Conservation (phyloP, 2,888 invertebrate genomes). For the Lasioglossum marginatum region DNA sequence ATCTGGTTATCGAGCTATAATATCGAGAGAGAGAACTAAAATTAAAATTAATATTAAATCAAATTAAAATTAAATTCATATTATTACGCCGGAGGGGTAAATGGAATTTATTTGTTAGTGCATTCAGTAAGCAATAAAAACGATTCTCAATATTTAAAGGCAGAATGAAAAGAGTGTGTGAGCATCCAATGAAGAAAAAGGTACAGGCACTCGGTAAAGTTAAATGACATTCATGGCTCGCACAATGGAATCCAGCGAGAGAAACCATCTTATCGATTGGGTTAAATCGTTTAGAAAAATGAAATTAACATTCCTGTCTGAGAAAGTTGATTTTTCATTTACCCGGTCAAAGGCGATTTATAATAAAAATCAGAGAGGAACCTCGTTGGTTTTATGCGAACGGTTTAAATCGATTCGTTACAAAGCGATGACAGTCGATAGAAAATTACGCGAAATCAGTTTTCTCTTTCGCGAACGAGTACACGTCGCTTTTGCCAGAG, state of each 20-base stretch:
- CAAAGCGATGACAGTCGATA: not conserved
- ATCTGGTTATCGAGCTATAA: not conserved
- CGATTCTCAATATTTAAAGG: not conserved
- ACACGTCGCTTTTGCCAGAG: not conserved
- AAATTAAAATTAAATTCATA: not conserved
- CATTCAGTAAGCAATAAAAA: not conserved
- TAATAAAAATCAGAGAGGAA: not conserved
- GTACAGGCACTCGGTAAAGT: slow-evolving; percentile 11
- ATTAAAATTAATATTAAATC: no score
- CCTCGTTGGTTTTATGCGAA: not conserved
- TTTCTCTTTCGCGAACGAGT: not conserved
- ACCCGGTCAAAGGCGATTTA: not conserved
- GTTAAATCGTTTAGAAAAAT: not conserved
- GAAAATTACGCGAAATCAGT: slow-evolving; percentile 3
- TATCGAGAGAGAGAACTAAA: not conserved
- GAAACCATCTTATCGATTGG: slow-evolving; percentile 9
- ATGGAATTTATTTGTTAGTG: not conserved
- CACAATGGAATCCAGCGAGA: not conserved
- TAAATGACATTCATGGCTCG: slow-evolving; percentile 15
- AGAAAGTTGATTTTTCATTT: slow-evolving; percentile 9
- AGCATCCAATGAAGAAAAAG: not conserved
- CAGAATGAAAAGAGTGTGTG: not conserved
- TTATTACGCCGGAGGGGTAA: not conserved
- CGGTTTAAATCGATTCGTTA: not conserved
- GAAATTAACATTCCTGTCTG: slow-evolving; percentile 7